Evolutionary conservation across 92 coral and sea anemone species (phyloP).

Genomic region (Siderastrea radians): DNA sequence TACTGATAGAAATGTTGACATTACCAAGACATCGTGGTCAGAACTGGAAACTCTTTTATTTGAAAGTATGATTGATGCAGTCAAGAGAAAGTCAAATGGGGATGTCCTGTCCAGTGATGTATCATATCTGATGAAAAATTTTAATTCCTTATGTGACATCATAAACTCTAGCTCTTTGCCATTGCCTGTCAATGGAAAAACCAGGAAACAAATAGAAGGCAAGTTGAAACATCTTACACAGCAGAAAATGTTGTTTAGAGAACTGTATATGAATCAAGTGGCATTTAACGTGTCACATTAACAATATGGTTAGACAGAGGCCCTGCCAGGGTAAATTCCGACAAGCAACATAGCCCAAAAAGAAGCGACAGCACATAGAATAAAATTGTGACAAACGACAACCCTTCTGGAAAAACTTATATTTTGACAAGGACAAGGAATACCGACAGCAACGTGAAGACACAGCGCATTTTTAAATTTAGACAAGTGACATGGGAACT

Average conservation of each 20-base stretch:
- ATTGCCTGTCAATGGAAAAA: slow-evolving; percentile 25
- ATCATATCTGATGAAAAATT: slow-evolving; percentile 32
- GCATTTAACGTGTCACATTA: too few relatives aligned
- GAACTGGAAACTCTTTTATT: slow-evolving; percentile 45
- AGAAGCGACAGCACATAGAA: too few relatives aligned
- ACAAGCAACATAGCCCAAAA: too few relatives aligned
- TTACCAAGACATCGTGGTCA: slow-evolving; percentile 26
- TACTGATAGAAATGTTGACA: slow-evolving; percentile 22
- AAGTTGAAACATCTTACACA: slow-evolving; percentile 22
- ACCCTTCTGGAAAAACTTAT: too few relatives aligned
- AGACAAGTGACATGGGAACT: too few relatives aligned
- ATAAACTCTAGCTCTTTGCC: slow-evolving; percentile 16
- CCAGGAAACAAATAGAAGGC: slow-evolving; percentile 25
- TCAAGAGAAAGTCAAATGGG: slow-evolving; percentile 31
- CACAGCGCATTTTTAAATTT: too few relatives aligned
- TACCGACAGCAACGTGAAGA: too few relatives aligned
- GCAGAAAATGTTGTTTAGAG: not conserved
- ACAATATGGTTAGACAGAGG: too few relatives aligned
- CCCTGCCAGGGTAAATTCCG: too few relatives aligned
- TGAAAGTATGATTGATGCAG: slow-evolving; percentile 26
- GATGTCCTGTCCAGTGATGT: slow-evolving; percentile 34
- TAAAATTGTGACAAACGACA: too few relatives aligned
- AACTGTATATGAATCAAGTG: too few relatives aligned
- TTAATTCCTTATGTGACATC: slow-evolving; percentile 17
- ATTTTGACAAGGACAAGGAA: too few relatives aligned